phyloP scores from a whole-genome alignment of 2,888 invertebrate genomes.

The Rhimphoctona megacephalus region DNA sequence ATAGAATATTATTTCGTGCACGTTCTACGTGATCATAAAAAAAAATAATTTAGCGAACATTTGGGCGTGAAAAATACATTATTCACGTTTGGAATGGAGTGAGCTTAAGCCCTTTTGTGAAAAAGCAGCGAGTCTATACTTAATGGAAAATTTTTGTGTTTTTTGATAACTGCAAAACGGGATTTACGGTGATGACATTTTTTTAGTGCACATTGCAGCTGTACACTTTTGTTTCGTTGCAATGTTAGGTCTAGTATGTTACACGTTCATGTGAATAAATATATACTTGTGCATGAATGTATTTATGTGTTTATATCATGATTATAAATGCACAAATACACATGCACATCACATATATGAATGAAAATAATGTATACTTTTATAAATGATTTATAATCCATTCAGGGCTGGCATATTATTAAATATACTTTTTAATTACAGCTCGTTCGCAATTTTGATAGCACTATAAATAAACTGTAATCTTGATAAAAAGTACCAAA shows the following conservation, averaged over 20 bases:
- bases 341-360: not conserved
- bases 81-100: not conserved
- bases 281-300: not conserved
- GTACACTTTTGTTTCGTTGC: conserved; percentile 14
- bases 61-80: not conserved
- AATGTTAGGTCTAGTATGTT: not conserved
- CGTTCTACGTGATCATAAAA: conserved; percentile 25
- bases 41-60: conserved; percentile 14
- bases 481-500: not conserved
- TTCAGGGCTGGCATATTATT: not conserved
- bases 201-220: conserved; percentile 12
- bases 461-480: not conserved
- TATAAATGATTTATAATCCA: not conserved
- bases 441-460: not conserved
- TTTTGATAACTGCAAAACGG: conserved; percentile 28
- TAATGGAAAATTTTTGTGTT: conserved; percentile 18
- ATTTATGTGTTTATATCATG: not conserved
- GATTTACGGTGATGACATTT: conserved; percentile 53
- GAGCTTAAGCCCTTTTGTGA: conserved; percentile 16
- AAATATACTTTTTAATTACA: conserved; percentile 7
- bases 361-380: not conserved
- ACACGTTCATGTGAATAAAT: not conserved
- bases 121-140: not conserved
- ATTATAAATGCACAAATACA: not conserved
- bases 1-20: conserved; percentile 15